Conservation (phyloP, 2,888 invertebrate genomes). For the Calliopum simillimum region DNA sequence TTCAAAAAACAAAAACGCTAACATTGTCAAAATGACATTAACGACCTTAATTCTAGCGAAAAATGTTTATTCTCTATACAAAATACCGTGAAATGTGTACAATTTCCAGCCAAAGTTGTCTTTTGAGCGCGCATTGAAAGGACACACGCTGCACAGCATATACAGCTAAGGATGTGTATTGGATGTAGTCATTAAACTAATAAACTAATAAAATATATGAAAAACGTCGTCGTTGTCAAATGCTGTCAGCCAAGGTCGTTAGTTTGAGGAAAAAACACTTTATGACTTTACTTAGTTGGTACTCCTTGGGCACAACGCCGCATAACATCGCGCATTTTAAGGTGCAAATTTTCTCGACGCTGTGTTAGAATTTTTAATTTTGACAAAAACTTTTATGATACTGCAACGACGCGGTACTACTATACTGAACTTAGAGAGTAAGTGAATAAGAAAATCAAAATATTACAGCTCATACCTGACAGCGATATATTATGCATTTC, state of each 20-base stretch:
- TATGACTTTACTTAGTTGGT: conserved; percentile 43
- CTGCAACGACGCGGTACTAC: conserved; percentile 11
- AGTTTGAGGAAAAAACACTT: conserved; percentile 15
- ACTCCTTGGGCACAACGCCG: too few relatives aligned
- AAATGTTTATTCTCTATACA: not conserved
- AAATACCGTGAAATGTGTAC: conserved; percentile 11
- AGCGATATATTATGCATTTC: too few relatives aligned
- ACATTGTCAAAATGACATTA: conserved; percentile 28
- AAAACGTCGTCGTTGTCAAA: conserved; percentile 44
- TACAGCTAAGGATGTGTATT: not conserved
- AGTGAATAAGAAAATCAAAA: too few relatives aligned
- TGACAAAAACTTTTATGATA: not conserved
- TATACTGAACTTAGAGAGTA: not conserved
- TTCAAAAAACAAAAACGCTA: conserved; percentile 20
- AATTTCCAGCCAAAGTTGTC: not conserved
- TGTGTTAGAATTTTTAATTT: conserved; percentile 41
- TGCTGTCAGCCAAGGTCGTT: conserved; percentile 6
- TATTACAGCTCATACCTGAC: too few relatives aligned
- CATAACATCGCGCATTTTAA: conserved; percentile 6
- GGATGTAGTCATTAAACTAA: conserved; percentile 49
- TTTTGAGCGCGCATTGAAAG: not conserved
- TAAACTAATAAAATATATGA: conserved; percentile 50
- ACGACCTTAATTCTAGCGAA: conserved; percentile 34
- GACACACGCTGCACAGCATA: not conserved
- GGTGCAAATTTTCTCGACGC: conserved; percentile 41